Conservation (phyloP, 2,113 vertebrate species). For the Psammodynastes pulverulentus region DNA sequence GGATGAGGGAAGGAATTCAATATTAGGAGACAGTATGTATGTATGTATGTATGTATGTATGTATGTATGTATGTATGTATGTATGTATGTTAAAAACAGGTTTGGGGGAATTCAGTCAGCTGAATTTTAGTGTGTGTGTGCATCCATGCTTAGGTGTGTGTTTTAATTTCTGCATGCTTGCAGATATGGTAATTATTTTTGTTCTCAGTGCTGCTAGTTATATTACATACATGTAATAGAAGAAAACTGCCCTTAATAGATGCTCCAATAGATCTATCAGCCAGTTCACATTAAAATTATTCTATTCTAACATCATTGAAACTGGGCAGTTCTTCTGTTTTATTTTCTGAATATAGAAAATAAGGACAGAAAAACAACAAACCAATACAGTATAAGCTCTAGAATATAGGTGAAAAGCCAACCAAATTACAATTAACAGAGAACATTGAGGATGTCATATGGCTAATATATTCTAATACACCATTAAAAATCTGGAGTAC, state of each 20-base stretch:
- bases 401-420: not conserved
- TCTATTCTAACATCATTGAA: not conserved
- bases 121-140: not conserved
- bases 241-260: not conserved
- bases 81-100: not conserved
- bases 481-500: not conserved
- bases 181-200: not conserved
- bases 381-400: not conserved
- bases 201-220: not conserved
- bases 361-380: not conserved
- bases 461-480: not conserved
- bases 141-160: not conserved
- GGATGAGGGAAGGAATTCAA: not conserved
- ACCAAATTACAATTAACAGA: not conserved
- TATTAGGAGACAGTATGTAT: not conserved
- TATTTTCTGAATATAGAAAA: not conserved
- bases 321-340: not conserved
- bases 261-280: not conserved
- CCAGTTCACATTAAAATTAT: not conserved
- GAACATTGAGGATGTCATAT: not conserved
- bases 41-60: too few relatives aligned
- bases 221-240: not conserved
- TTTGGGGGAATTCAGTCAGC: not conserved
- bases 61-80: not conserved
- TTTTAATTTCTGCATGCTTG: not conserved